Conservation (phyloP, 2,797 vertebrate species). For the Platalea minor region DNA sequence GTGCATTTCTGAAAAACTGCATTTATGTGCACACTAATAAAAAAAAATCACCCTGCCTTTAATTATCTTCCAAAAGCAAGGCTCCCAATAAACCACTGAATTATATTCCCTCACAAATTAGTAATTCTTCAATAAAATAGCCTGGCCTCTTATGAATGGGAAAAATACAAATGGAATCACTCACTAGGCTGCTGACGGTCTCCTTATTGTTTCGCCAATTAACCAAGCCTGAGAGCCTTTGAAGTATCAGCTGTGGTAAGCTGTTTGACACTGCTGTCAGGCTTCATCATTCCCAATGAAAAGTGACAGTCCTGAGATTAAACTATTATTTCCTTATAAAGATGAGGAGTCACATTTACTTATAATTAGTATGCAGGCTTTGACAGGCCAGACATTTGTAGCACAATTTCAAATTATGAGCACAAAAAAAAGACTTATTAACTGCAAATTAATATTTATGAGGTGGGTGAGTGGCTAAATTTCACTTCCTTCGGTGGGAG, state of each 20-base stretch:
- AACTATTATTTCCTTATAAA: constrained; percentile 70
- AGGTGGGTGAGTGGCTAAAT: constrained; percentile 16
- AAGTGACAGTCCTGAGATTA: constrained; percentile 70
- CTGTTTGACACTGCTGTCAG: constrained; percentile 60
- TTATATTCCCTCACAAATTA: neutral
- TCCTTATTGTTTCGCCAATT: constrained; percentile 62
- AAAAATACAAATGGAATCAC: neutral
- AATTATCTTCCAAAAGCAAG: neutral
- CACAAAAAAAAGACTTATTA: constrained; percentile 56
- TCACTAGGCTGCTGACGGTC: neutral
- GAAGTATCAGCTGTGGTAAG: constrained; percentile 58
- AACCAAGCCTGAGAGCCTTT: constrained; percentile 38
- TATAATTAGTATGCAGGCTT: constrained; percentile 68
- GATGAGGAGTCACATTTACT: constrained; percentile 57
- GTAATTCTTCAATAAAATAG: neutral
- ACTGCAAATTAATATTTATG: constrained; percentile 74
- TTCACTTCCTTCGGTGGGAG: neutral
- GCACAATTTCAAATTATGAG: constrained; percentile 63
- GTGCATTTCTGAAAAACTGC: neutral
- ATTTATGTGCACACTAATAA: neutral
- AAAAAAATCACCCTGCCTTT: neutral
- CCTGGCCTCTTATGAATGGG: neutral
- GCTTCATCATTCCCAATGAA: constrained; percentile 49
- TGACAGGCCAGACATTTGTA: constrained; percentile 66
- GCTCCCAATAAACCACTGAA: neutral